Evolutionary conservation across 2,888 invertebrate genomes (phyloP).

Genomic region (Aporophyla lueneburgensis): DNA sequence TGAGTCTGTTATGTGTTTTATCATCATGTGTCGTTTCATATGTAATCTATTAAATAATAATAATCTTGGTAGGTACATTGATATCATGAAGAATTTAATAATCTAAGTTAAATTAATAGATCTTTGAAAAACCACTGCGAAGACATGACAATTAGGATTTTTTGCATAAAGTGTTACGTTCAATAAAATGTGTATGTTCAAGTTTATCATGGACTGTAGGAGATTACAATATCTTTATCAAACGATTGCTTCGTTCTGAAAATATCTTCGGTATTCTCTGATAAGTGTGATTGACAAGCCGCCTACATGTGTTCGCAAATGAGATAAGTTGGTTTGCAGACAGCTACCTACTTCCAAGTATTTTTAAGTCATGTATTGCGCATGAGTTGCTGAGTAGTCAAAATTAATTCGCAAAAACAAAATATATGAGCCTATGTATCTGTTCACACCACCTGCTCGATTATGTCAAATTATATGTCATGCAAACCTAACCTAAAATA

Average conservation of each 20-base stretch:
- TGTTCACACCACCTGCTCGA: background rate
- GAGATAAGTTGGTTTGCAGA: background rate
- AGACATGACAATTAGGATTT: background rate
- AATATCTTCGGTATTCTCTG: constrained; percentile 11
- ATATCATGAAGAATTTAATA: background rate
- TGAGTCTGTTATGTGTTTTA: too few relatives aligned
- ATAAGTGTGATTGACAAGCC: constrained; percentile 24
- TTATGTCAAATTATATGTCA: background rate
- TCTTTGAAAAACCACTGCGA: background rate
- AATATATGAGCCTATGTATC: background rate
- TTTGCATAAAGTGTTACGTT: too few relatives aligned
- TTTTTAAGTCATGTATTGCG: background rate
- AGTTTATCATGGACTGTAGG: background rate
- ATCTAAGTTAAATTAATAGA: background rate
- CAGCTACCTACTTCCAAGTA: background rate
- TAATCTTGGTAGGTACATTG: background rate
- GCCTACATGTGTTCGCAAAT: background rate
- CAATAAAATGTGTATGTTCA: too few relatives aligned
- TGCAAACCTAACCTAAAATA: background rate
- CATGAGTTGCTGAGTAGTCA: background rate
- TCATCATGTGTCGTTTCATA: background rate
- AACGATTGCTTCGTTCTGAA: background rate
- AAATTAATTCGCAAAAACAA: background rate
- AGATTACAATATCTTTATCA: constrained; percentile 3
- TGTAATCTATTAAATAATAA: background rate